A percentile compares a stretch with the other conserved stretches of the same genome.
phyloP scores from a whole-genome alignment of 1,140 invertebrate species.

The Zaprionus ornatus region DNA sequence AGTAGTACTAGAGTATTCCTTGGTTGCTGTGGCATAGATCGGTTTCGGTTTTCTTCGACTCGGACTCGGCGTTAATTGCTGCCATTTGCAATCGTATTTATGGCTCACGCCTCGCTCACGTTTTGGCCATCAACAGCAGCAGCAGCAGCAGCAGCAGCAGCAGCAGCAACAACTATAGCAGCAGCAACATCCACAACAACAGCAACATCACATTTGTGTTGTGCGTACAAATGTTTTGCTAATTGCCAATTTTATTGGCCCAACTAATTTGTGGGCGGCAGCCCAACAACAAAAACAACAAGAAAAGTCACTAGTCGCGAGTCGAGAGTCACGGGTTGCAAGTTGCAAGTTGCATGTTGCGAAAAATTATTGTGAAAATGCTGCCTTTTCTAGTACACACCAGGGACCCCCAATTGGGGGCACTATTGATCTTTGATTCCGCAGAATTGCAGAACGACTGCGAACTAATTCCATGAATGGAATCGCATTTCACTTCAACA shows the following conservation, averaged over 20 bases:
- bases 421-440: conserved; percentile 37
- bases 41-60: conserved; percentile 24
- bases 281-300: conserved; percentile 28
- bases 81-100: conserved; percentile 80
- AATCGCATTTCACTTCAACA: conserved; percentile 37
- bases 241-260: conserved; percentile 73
- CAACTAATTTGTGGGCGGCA: conserved; percentile 70
- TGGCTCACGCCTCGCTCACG: conserved; percentile 77
- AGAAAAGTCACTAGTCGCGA: conserved; percentile 29
- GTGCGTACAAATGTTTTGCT: conserved; percentile 75
- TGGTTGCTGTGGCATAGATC: conserved; percentile 20
- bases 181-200: conserved; percentile 10
- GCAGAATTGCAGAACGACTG: conserved; percentile 24
- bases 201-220: conserved; percentile 31
- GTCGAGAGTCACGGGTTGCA: conserved; percentile 7
- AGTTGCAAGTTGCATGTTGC: not conserved
- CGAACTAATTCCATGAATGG: conserved; percentile 39
- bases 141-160: conserved; percentile 9
- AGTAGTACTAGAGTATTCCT: conserved; percentile 29
- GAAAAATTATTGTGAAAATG: conserved; percentile 15
- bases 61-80: conserved; percentile 64
- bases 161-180: conserved; percentile 38
- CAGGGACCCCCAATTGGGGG: not conserved
- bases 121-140: conserved; percentile 71
- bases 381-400: not conserved